Evolutionary conservation across 2,888 invertebrate species (phyloP), one percentile per base, ranked within the genome.

Genomic region (Xanthorhoe designata): DNA sequence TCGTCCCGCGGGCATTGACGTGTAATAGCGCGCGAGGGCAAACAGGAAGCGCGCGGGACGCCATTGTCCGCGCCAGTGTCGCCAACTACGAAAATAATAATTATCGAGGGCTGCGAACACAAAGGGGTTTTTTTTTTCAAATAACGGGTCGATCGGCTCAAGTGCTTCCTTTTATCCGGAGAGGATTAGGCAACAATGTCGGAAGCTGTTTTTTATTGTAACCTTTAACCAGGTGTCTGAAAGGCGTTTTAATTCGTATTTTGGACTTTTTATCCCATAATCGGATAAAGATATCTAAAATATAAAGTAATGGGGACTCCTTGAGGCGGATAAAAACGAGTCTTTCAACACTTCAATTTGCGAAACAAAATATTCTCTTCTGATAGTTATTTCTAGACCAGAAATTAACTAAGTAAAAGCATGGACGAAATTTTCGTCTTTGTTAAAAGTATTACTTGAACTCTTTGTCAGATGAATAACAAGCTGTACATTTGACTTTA

Each of bases 61-160:
- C 82, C 86, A 92, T 92, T 91, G 92, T 92, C 82, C 86, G 85
- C 75, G 75, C 80, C 90, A 87, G 90, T 92, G 92, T 93, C 91
- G 91, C 92, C 91, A 91, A 91, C 91, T 91, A 91, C 89, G 88
- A 92, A 92, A 92, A 93, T 92, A 92, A 92, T 92, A 92, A 93
- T 92, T 92, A 92, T 91, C 88, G 86, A 85, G 92, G 92, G 92
- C 80, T 88, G 88, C 81, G 80, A 82, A 75, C 77, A 91, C 90
- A 90, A 92, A 72, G 88, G 74, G 75, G 61, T 66, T 24, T 71
- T 83, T 86, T 87, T 90, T 87, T 85, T 82, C 82, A 84, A 90
- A 88, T 90, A 91, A 88, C 90, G 89, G 87, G 85, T 88, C 89
- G 89, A 89, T 88, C 87, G 90, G 87, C 88, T 92, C 90, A 89